Evolutionary conservation across 2,797 vertebrate species (phyloP), one percentile per base, ranked within the genome.

Genomic region (Tragopan temminckii): DNA sequence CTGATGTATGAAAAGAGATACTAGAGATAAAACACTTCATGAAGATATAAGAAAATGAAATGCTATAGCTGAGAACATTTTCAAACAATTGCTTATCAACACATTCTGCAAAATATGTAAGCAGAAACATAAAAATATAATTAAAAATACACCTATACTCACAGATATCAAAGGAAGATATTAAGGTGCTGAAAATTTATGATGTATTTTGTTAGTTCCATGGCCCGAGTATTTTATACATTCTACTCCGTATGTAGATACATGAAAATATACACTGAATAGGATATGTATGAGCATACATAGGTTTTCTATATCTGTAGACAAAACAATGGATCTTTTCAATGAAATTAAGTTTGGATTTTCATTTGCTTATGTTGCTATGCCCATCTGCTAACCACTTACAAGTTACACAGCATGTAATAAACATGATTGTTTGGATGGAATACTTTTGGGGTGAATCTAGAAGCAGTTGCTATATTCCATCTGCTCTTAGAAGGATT

Each of bases 41-140:
- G 58, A 78, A 91, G 79, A 91, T 63, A 8, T 83, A 83, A 86
- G 83, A 74, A 91, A 90, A 88, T 64, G 25, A 93, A 88, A 90
- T 53, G 31, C 18, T 81, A 4, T 23, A 91, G 55, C 46, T 79
- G 77, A 79, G 45, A 50, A 35, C 71, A 24, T 84, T 94, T 90
- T 87, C 58, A 86, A 84, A 94, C 66, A 74, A 57, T 53, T 4
- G 2, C 50, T 83, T 85, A 66, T 35, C 4, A 3, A 76, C 33
- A 72, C 11, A 64, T 58, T 74, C 75, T 46, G 61, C 29, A 57
- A 88, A 88, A 70, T 35, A 68, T 3, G 17, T 46, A 36, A 91
- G 61, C 61, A 91, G 20, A 84, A 96, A 46, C 5, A 36, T 33
- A 83, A 67, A 81, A 81, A 74, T 68, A 33, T 9, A 35, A 57